A percentile compares a stretch with the other conserved stretches of the same genome.
These are phyloP conservation scores for Eutrigla gurnardus DNA, from an alignment of 2,797 vertebrate species.

Conservation along the genomic window DNA sequence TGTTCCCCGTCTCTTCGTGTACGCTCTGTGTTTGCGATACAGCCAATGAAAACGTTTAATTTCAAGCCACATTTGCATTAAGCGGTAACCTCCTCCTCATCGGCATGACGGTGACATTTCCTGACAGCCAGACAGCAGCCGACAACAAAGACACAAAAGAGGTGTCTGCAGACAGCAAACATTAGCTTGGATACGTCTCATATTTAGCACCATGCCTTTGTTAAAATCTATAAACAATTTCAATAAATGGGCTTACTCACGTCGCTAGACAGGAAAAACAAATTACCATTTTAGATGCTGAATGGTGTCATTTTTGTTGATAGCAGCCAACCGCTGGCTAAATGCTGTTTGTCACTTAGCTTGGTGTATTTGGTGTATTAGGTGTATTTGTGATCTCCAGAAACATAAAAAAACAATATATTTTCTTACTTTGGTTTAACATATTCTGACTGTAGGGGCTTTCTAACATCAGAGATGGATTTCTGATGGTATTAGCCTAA, in stretches of 20 bases:
- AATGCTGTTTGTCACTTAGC: slow-evolving; percentile 36
- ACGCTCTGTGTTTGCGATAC: background rate
- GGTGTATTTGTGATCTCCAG: too few species aligned
- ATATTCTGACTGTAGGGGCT: background rate
- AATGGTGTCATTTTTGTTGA: slow-evolving; percentile 17
- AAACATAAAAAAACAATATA: background rate
- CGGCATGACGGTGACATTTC: background rate
- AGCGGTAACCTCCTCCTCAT: background rate
- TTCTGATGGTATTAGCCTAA: background rate
- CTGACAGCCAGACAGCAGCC: slow-evolving; percentile 6
- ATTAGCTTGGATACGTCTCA: background rate
- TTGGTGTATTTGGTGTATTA: background rate
- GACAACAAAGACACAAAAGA: background rate
- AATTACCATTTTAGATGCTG: slow-evolving; percentile 5
- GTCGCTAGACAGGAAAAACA: slow-evolving; percentile 4
- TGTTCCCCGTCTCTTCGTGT: background rate
- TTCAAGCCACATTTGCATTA: slow-evolving; percentile 1
- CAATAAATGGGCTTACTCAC: background rate
- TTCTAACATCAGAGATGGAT: background rate
- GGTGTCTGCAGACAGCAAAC: background rate
- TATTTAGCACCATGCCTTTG: background rate
- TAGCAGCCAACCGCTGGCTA: slow-evolving; percentile 2
- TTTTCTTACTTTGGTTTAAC: background rate
- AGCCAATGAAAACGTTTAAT: slow-evolving; percentile 17
- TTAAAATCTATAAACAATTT: slow-evolving; percentile 3